Base-by-base conservation (phyloP, 2,888 invertebrate genomes). In the Tortricodes alternella region DNA sequence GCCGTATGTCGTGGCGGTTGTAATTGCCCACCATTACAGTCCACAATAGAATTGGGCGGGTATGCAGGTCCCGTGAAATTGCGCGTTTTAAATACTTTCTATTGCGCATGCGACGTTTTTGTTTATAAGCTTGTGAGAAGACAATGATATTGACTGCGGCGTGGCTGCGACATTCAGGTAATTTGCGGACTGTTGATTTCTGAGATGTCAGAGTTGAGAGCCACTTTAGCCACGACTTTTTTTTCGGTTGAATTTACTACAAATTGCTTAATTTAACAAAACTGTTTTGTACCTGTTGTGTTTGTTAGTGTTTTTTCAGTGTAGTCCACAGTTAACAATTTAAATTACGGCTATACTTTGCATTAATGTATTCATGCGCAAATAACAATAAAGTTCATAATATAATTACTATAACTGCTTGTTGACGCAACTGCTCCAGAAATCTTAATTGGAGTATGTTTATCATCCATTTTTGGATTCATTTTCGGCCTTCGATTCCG, bases 1-100 rank as follows among this genome's bases (percentile, higher is more conserved):
- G 55, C 51, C 39, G 71, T 67, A 73, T 66, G 71, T 71, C 74
- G 70, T 68, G 68, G 67, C 66, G 65, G 71, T 65, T 70, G 73
- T 88, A 87, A 89, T 89, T 80, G 84, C 66, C 69, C 49, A 65
- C 80, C 67, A 88, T 89, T 89, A 88, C 81, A 66, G 57, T 70
- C 60, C 69, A 89, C 89, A 89, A 89, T 85, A 87, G 89, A 89
- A 89, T 89, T 89, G 89, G 89, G 87, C 82, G 78, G 76, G 64
- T 74, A 74, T 65, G 73, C 82, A 82, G 68, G 69, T 75, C 70
- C 84, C 89, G 85, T 87, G 86, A 89, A 89, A 89, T 89, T 88
- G 83, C 76, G 71, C 76, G 76, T 85, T 84, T 87, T 88, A 86
- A 87, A 89, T 88, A 87, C 89, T 88, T 86, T 86, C 85, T 80